Evolutionary conservation across 2,113 vertebrate species (phyloP), one percentile per base, ranked within the genome.

Genomic region (Panurus biarmicus): DNA sequence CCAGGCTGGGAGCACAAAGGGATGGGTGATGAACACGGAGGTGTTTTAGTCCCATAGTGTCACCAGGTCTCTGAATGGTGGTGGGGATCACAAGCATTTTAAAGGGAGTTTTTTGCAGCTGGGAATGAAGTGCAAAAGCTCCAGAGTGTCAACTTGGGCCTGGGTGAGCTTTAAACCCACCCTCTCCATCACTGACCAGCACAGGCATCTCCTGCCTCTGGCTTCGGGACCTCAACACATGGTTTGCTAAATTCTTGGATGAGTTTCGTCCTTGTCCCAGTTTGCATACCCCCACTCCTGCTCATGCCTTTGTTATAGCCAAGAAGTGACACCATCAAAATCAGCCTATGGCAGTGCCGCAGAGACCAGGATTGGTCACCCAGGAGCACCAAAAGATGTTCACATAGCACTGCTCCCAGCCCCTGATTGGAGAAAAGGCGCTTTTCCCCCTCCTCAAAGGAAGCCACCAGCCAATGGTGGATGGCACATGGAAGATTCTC

Each of bases 261-360:
- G 6, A 71, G 45, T 56, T 83, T 73, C 1, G 0, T 56, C 86
- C 75, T 67, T 10, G 2, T 62, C 90, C 72, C 64, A 48, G 12
- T 78, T 77, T 21, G 2, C 62, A 56, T 75, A 70, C 61, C 45
- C 66, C 48, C 9, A 1, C 33, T 69, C 35, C 79, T 90, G 71
- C 82, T 61, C 11, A 2, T 31, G 72, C 57, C 90, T 96, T 95
- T 94, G 90, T 96, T 90, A 67, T 1, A 72, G 38, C 90, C 82
- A 53, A 80, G 85, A 47, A 79, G 79, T 66, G 80, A 93, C 79
- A 91, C 85, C 90, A 83, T 54, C 67, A 5, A 28, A 14, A 20
- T 0, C 85, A 92, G 88, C 96, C 92, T 92, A 91, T 91, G 74
- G 91, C 51, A 11, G 57, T 5, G n/a, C 53, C 2, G 2, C 71